Evolutionary conservation across 2,113 vertebrate genomes (phyloP).

Genomic region (Machaerirhynchus nigripectus): DNA sequence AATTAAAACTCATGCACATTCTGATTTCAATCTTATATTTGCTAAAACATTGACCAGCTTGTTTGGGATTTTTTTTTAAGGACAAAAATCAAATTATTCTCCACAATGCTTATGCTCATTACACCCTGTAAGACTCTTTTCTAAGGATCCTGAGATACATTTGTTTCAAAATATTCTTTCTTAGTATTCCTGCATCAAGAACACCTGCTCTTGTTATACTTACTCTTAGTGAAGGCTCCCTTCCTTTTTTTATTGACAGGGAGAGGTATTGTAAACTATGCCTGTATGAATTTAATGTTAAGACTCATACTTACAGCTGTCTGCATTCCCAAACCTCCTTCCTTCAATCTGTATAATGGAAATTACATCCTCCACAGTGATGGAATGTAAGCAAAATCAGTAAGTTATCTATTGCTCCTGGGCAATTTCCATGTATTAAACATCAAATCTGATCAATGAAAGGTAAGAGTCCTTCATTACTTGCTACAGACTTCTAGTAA

Average conservation of each 20-base stretch:
- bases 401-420: not conserved
- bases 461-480: not conserved
- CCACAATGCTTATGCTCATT: not conserved
- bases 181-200: not conserved
- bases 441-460: not conserved
- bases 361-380: not conserved
- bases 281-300: not conserved
- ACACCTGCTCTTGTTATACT: not conserved
- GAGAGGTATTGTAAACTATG: not conserved
- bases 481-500: not conserved
- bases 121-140: not conserved
- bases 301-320: not conserved
- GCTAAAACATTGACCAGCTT: not conserved
- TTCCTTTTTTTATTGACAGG: not conserved
- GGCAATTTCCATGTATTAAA: not conserved
- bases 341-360: not conserved
- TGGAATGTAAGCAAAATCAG: not conserved
- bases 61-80: rapidly evolving
- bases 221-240: not conserved
- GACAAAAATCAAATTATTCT: not conserved
- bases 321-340: not conserved
- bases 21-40: not conserved
- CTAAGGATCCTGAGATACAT: not conserved
- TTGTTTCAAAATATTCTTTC: not conserved
- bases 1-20: not conserved